Conservation (phyloP, 2,797 vertebrate species). For the Lithobates sylvaticus region DNA sequence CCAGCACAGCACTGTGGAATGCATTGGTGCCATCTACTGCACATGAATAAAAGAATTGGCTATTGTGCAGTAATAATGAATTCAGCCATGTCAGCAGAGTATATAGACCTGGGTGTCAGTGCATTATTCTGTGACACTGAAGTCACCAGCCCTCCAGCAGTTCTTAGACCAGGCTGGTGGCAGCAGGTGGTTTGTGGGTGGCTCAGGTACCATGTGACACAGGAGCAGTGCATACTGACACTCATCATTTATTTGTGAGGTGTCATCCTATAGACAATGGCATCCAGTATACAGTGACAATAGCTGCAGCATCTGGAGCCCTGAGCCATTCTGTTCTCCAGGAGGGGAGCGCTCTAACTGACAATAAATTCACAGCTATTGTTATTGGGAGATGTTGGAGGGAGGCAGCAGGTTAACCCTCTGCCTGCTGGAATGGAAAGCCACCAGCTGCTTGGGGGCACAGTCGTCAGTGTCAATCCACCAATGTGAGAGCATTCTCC, state of each 20-base stretch:
- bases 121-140: neutral
- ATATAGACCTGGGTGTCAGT: too few relatives aligned
- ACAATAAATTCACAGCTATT: conserved; percentile 15
- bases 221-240: conserved; percentile 12
- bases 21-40: neutral
- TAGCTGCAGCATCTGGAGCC: conserved; percentile 28
- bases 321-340: conserved; percentile 7
- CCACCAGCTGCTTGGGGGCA: conserved; percentile 18
- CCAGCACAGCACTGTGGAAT: neutral
- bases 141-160: too few relatives aligned
- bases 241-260: conserved; percentile 51
- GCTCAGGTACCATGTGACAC: neutral
- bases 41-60: too few relatives aligned
- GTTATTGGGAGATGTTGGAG: conserved; percentile 3
- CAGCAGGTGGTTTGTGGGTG: conserved; percentile 3
- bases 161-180: neutral
- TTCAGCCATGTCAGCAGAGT: neutral
- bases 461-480: neutral
- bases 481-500: neutral
- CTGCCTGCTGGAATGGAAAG: neutral
- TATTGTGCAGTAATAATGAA: neutral
- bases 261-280: conserved; percentile 45
- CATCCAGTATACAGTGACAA: conserved; percentile 22
- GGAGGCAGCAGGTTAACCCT: neutral
- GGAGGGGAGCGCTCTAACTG: neutral